A percentile compares a stretch with the other conserved stretches of the same genome.
Evolutionary conservation across 1,140 invertebrate genomes (phyloP).

Genomic region (Papilio glaucus): DNA sequence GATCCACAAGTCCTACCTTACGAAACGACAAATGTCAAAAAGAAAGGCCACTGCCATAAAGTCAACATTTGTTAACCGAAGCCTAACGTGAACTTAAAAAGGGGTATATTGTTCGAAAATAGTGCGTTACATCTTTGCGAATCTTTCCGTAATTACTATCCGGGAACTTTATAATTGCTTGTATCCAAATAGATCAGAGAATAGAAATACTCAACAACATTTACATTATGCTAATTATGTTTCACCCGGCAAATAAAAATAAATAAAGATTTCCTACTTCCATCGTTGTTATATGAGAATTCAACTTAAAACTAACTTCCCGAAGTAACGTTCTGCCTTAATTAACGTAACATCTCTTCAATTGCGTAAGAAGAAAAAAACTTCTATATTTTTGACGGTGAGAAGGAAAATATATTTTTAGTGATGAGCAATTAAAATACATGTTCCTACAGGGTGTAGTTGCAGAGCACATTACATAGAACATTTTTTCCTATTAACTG

Average conservation of each 20-base stretch:
- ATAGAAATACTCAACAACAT: conserved; percentile 8
- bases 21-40: conserved; percentile 42
- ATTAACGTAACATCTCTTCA: no score
- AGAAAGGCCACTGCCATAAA: conserved; percentile 42
- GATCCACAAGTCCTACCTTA: conserved; percentile 14
- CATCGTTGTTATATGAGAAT: no score
- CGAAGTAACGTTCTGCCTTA: no score
- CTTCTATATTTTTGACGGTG: no score
- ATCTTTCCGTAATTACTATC: background rate
- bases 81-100: conserved; percentile 6
- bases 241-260: background rate
- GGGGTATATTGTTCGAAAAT: background rate
- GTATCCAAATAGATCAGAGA: background rate
- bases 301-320: no score
- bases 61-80: conserved; percentile 36
- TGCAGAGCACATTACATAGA: no score
- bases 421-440: no score
- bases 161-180: background rate
- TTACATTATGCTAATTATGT: background rate
- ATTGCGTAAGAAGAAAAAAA: no score
- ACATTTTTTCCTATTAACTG: no score
- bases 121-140: background rate
- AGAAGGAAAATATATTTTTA: no score
- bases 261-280: no score
- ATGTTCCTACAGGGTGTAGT: no score